Evolutionary conservation across 2,888 invertebrate genomes (phyloP), one percentile per base, ranked within the genome.

Genomic region (Euplagia quadripunctaria): DNA sequence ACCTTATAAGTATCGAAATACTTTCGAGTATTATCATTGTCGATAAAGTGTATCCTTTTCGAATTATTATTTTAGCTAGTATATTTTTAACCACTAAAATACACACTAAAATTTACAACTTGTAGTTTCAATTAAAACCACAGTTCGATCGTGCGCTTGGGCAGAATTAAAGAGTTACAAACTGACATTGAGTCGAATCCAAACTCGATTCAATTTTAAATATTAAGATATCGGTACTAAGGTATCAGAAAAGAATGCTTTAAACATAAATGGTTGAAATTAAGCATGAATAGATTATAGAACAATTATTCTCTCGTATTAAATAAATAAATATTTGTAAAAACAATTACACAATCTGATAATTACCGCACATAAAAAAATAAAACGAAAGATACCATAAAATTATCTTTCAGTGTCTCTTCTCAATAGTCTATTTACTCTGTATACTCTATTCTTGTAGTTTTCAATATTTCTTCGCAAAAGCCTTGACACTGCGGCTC

Each of bases 381-480:
- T 73, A 43, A 73, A 79, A 73, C 73, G 74, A 76, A n/a, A 55
- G 42, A 55, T 16, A 55, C 12, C 16, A 20, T 43, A 82, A 85
- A 94, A 92, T 94, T 96, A 95, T 92, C 96, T 95, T 71, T 91
- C 91, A 16, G 90, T 91, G 73, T 95, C 94, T 71, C 96, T 90
- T 70, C 94, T 90, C 43, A 96, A 79, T 46, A 96, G 81, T 76
- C 94, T 91, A 82, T 94, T 95, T 12, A 95, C 93, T 85, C 91
- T 93, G 66, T 88, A 89, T 68, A 96, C 93, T 83, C 95, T 92
- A 81, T 94, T 95, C 73, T 91, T 95, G 75, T 94, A 94, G 58
- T 91, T 92, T 73, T 95, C 94, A 70, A 95, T 91, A 0, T 90
- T 90, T 75, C 94, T 86, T 55, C 93, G 86, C 2, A 95, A 78